These are phyloP conservation scores for Brachypterus glaber DNA, from an alignment of 2,888 invertebrate species.

Conservation along the genomic window DNA sequence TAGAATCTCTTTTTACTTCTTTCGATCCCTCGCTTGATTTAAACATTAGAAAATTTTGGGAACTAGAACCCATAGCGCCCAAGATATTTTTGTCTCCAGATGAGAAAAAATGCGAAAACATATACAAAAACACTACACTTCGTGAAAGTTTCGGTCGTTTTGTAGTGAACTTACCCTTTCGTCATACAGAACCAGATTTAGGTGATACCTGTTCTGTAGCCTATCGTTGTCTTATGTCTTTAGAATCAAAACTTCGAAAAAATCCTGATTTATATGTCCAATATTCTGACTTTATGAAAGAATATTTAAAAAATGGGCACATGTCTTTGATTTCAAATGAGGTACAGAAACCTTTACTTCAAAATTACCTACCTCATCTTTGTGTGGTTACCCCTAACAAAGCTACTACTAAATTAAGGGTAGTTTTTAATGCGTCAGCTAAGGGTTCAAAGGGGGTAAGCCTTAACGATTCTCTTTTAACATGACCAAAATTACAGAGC, in stretches of 20 bases:
- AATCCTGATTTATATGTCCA: conserved; percentile 5
- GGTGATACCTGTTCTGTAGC: conserved; percentile 7
- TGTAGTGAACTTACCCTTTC: conserved; percentile 2
- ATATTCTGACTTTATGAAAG: conserved; percentile 11
- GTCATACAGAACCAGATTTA: conserved; percentile 8
- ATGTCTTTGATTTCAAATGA: too few species aligned
- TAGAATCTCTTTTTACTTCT: not conserved
- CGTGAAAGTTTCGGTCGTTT: conserved; percentile 1
- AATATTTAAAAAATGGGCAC: conserved; percentile 9
- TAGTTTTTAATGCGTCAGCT: conserved; percentile 9
- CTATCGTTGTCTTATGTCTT: conserved; percentile 4
- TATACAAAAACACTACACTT: conserved; percentile 1
- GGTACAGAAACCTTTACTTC: not conserved
- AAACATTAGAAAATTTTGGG: too few species aligned
- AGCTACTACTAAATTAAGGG: too few species aligned
- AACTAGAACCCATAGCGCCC: conserved; percentile 3
- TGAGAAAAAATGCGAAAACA: not conserved
- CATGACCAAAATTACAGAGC: conserved; percentile 9
- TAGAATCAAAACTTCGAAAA: conserved; percentile 7
- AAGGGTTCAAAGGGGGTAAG: conserved; percentile 3
- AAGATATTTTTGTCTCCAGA: not conserved
- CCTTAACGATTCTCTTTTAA: conserved; percentile 8
- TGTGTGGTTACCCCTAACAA: conserved; percentile 11
- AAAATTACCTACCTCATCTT: conserved; percentile 13
- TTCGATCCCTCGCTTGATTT: conserved; percentile 4